These are phyloP conservation scores for Cotesia glomerata DNA, from an alignment of 1,140 invertebrate genomes.

Conservation along the genomic window DNA sequence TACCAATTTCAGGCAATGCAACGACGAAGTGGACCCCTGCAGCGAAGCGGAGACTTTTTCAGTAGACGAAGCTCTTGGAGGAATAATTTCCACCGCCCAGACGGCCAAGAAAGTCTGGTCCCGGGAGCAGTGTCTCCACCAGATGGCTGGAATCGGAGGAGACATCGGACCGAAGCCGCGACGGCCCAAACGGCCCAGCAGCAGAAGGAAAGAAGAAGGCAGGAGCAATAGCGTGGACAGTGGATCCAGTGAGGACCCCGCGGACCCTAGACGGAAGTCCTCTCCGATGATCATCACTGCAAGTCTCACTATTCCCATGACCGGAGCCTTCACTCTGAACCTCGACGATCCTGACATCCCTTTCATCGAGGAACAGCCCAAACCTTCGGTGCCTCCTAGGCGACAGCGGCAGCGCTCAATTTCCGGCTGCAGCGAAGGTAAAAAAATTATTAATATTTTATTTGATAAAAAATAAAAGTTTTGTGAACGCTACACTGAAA, in stretches of 20 bases:
- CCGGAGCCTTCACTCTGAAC: constrained; percentile 62
- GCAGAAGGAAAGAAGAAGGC: constrained; percentile 59
- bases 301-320: constrained; percentile 77
- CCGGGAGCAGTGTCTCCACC: constrained; percentile 75
- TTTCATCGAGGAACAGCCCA: constrained; percentile 70
- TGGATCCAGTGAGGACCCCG: constrained; percentile 59
- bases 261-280: constrained; percentile 59
- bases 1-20: constrained; percentile 48
- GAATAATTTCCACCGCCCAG: constrained; percentile 37
- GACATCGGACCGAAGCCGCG: constrained; percentile 56
- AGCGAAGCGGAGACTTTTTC: constrained; percentile 57
- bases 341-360: constrained; percentile 75
- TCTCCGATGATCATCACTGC: constrained; percentile 77
- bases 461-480: neutral
- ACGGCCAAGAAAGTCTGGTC: constrained; percentile 66
- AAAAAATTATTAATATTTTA: neutral
- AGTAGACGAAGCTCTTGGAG: constrained; percentile 44
- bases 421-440: constrained; percentile 58
- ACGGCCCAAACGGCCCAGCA: constrained; percentile 53
- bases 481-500: no score
- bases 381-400: constrained; percentile 51
- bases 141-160: constrained; percentile 71
- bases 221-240: constrained; percentile 66
- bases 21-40: constrained; percentile 54
- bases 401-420: constrained; percentile 57